phyloP scores from a whole-genome alignment of 2,888 invertebrate genomes.

The Tipula lateralis region DNA sequence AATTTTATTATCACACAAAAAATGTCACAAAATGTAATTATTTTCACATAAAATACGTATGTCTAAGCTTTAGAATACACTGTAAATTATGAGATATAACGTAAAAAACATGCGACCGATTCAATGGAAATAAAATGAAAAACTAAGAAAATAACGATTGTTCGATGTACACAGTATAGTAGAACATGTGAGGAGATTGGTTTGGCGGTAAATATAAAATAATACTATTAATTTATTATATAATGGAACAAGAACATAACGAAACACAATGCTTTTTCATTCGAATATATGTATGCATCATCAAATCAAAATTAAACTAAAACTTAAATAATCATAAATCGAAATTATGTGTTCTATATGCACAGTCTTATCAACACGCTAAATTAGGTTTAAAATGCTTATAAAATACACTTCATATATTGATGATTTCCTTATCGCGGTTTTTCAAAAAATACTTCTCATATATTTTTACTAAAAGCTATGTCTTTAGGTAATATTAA shows the following conservation, averaged over 20 bases:
- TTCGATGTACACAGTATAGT: background rate
- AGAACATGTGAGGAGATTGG: constrained; percentile 11
- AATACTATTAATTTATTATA: background rate
- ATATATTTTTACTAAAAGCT: background rate
- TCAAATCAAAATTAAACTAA: background rate
- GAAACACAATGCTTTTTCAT: background rate
- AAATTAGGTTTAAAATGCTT: background rate
- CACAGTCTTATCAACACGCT: background rate
- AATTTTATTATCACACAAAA: background rate
- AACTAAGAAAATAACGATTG: background rate
- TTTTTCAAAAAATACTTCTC: background rate
- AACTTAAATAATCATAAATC: background rate
- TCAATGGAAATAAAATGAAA: constrained; percentile 19
- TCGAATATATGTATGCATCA: background rate
- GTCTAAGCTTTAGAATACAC: background rate
- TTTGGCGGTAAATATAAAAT: background rate
- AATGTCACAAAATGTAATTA: background rate
- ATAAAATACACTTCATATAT: background rate
- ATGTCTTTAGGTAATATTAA: background rate
- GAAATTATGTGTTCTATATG: background rate
- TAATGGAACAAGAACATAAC: background rate
- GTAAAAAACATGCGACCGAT: constrained; percentile 11
- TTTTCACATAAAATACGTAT: background rate
- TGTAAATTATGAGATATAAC: background rate
- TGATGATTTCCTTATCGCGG: background rate